Conservation (phyloP, 2,113 vertebrate genomes). For the Alethe diademata region DNA sequence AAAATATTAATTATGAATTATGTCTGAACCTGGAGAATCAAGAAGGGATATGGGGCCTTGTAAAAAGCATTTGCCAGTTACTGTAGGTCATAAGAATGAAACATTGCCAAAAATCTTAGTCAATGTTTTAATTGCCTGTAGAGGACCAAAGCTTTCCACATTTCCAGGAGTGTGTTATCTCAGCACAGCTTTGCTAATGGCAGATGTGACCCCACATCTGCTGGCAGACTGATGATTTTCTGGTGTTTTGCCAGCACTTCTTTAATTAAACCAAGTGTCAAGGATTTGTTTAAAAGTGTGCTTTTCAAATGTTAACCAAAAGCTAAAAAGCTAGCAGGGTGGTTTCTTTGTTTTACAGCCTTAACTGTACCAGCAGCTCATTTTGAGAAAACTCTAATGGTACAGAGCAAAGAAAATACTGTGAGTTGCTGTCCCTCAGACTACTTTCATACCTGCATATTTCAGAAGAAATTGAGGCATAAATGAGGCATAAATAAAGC, state of each 20-base stretch:
- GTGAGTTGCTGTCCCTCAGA: neutral
- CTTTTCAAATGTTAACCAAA: neutral
- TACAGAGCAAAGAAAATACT: neutral
- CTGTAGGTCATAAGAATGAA: neutral
- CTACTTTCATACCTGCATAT: neutral
- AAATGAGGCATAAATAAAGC: neutral
- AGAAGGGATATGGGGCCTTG: neutral
- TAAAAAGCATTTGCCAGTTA: slow-evolving; percentile 1
- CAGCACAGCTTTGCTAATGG: neutral
- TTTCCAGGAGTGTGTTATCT: neutral
- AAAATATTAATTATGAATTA: neutral
- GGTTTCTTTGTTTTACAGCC: neutral
- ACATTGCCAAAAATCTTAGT: neutral
- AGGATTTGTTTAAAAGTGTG: neutral
- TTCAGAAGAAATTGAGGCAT: neutral
- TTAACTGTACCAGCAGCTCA: neutral
- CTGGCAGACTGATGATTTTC: neutral
- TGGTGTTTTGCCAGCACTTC: neutral
- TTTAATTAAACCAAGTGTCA: neutral
- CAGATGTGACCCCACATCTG: neutral
- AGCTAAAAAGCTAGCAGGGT: neutral
- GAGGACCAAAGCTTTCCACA: neutral
- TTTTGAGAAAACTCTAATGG: neutral
- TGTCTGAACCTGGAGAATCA: neutral
- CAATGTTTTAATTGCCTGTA: slow-evolving; percentile 23